Base-by-base conservation (phyloP, 2,888 invertebrate genomes). In the Drosophila pseudotalamancana region DNA sequence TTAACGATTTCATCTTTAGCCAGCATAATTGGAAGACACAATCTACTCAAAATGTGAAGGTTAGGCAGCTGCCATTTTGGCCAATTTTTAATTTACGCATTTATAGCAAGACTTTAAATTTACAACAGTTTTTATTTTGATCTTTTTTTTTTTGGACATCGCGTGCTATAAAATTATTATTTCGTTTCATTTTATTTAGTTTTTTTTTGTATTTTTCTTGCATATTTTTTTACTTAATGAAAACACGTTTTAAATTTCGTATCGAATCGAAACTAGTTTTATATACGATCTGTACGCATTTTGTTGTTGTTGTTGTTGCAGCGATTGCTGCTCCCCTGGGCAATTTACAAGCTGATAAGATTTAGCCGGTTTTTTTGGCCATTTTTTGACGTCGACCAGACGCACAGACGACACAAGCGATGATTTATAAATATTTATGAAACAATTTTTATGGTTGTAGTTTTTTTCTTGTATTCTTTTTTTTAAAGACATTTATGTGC, bases 361-460 rank as follows among this genome's bases (percentile, higher is more conserved):
- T 51, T 39, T 42, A 65, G 72, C 72, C 65, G 72, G 72, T 73
- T 73, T 68, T 48, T 57, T 46, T 32, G 31, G 35, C 39, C 60
- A 50, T 37, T 66, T 71, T 48, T n/a, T 67, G 71, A 56, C 46
- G 42, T 31, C 57, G 46, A 18, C 49, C 67, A 72, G 72, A 72
- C 72, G 54, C 72, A 43, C n/a, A 46, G 72, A 72, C 72, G 67
- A 51, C 72, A 67, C 37, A 25, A 37, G 21, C 71, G 56, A 68
- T 51, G 66, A 72, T 66, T 72, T 79, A 69, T 82, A 78, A 81
- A 81, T 80, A 83, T 81, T 77, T 82, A 83, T 77, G 64, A 80
- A 83, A 65, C 55, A 61, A 55, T 73, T 77, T 75, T 80, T 76
- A 80, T 81, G 76, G 45, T 34, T 72, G 48, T 18, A 35, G 40